phyloP scores from a whole-genome alignment of 2,797 vertebrate genomes.

The Labroides dimidiatus region DNA sequence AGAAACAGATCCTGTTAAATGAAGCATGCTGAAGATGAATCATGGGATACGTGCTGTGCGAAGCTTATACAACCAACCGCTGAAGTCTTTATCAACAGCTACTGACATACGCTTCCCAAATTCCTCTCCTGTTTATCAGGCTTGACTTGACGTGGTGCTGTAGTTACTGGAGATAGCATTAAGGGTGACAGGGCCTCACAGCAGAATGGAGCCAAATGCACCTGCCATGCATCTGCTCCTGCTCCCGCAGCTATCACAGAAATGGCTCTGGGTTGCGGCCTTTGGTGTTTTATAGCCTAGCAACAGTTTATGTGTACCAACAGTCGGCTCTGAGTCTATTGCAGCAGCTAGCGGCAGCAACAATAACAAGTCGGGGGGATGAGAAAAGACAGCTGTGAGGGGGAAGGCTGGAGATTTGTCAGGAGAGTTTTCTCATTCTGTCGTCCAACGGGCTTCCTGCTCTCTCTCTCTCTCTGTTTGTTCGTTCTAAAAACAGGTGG shows the following conservation, averaged over 20 bases:
- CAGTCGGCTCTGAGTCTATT: constrained; percentile 38
- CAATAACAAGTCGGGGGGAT: constrained; percentile 67
- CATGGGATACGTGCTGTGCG: background rate
- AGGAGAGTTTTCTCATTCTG: constrained; percentile 33
- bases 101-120: background rate
- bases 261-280: constrained; percentile 56
- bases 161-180: constrained; percentile 34
- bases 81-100: constrained; percentile 29
- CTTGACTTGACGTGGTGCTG: constrained; percentile 16
- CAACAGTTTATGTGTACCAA: constrained; percentile 75
- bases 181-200: constrained; percentile 26
- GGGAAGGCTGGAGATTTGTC: constrained; percentile 49
- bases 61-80: background rate
- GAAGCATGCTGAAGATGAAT: constrained; percentile 3
- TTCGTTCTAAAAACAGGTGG: constrained; percentile 4
- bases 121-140: constrained; percentile 18
- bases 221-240: constrained; percentile 21
- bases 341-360: constrained; percentile 59
- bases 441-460: constrained; percentile 38
- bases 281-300: constrained; percentile 72
- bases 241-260: constrained; percentile 41
- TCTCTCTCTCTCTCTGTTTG: constrained; percentile 7
- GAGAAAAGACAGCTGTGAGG: constrained; percentile 75
- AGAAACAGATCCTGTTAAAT: constrained; percentile 7
- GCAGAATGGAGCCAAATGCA: constrained; percentile 10